Evolutionary conservation across 1,140 invertebrate species (phyloP).

Genomic region (Eriosoma lanigerum): DNA sequence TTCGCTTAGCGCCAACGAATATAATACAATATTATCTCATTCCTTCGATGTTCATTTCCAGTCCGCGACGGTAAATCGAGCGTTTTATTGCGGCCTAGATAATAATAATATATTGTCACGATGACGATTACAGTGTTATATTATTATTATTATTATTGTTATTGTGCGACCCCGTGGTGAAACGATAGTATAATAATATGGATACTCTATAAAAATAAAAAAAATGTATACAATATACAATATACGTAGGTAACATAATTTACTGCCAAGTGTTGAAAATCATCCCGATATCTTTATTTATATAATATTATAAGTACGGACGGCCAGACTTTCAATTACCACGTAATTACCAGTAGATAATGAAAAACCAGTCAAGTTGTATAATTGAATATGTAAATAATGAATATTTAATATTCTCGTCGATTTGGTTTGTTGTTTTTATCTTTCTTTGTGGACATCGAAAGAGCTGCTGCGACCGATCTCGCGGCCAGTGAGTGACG

Average conservation of each 20-base stretch:
- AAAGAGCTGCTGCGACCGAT: no score
- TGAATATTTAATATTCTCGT: not conserved
- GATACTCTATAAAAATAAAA: no score
- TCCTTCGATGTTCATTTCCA: not conserved
- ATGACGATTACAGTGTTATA: no score
- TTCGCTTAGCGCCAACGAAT: no score
- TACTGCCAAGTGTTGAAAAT: no score
- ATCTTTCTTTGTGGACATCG: not conserved
- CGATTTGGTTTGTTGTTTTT: not conserved
- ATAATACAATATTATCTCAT: no score
- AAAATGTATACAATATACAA: no score
- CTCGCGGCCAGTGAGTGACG: no score
- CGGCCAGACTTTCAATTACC: constrained; percentile 33
- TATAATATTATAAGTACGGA: not conserved
- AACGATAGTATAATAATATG: no score
- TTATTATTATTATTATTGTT: no score
- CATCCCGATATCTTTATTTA: no score
- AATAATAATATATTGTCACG: not conserved
- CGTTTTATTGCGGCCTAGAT: constrained; percentile 38
- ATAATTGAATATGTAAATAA: not conserved
- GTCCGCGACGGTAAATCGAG: constrained; percentile 20
- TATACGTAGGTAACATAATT: no score
- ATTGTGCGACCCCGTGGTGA: not conserved
- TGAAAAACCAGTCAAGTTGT: constrained; percentile 4
- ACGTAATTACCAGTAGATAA: not conserved